Evolutionary conservation across 1,140 invertebrate species (phyloP).

Genomic region (Drosophila tsacasi): DNA sequence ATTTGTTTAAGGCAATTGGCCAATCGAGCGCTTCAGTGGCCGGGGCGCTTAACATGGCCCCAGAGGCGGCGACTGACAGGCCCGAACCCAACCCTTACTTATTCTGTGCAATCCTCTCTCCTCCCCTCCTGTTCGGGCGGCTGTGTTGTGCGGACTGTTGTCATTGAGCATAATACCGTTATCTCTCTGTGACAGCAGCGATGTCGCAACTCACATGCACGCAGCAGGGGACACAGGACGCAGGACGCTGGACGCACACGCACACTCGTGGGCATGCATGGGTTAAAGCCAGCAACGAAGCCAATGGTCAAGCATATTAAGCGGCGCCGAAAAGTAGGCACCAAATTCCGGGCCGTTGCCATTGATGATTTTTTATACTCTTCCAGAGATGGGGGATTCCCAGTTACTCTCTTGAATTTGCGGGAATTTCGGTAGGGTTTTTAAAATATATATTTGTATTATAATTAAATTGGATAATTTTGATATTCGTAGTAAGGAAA

Average conservation of each 20-base stretch:
- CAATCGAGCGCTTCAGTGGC: conserved; percentile 52
- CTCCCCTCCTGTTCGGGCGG: neutral
- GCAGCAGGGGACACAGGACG: conserved; percentile 11
- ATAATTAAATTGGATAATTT: neutral
- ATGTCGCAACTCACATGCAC: conserved; percentile 48
- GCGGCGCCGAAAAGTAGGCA: conserved; percentile 51
- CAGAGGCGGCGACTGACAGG: neutral
- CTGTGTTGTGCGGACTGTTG: conserved; percentile 47
- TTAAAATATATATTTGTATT: neutral
- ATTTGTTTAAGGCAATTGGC: conserved; percentile 65
- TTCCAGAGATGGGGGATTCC: neutral
- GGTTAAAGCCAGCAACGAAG: conserved; percentile 28
- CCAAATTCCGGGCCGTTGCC: conserved; percentile 21
- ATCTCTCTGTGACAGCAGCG: conserved; percentile 69
- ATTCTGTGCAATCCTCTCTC: neutral
- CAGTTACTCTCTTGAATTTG: neutral
- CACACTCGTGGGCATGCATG: conserved; percentile 4
- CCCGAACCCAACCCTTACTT: neutral
- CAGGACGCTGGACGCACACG: conserved; percentile 14
- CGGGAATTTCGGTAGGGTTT: no score
- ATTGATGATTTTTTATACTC: conserved; percentile 22
- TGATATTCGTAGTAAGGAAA: neutral
- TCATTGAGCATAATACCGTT: conserved; percentile 81
- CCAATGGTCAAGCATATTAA: conserved; percentile 62
- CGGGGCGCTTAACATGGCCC: conserved; percentile 48